Conservation (phyloP, 2,113 vertebrate species). For the Thymallus thymallus region DNA sequence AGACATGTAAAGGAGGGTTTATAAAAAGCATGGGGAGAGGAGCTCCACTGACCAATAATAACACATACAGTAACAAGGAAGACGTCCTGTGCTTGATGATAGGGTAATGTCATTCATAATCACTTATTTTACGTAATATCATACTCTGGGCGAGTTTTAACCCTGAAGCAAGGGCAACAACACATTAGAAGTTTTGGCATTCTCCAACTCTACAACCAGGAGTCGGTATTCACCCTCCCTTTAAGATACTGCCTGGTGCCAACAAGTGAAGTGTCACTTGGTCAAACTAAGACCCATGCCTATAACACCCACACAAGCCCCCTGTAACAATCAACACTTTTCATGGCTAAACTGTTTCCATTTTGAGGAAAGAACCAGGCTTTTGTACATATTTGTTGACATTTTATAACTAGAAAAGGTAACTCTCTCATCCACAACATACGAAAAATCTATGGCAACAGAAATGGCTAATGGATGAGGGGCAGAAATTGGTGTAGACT, state of each 20-base stretch:
- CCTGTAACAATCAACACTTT: background rate
- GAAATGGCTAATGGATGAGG: background rate
- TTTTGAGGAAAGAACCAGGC: background rate
- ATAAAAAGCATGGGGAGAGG: constrained; percentile 19
- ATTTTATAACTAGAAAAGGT: background rate
- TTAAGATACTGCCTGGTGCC: background rate
- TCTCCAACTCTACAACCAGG: background rate
- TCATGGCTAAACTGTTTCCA: background rate
- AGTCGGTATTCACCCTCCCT: background rate
- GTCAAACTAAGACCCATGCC: background rate
- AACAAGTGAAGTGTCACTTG: constrained; percentile 1
- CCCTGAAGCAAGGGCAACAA: background rate
- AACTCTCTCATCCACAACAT: background rate
- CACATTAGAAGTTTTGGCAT: background rate
- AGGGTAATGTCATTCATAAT: background rate
- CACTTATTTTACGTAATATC: background rate
- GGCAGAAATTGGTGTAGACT: too few species aligned
- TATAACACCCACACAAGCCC: background rate
- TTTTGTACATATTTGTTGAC: background rate
- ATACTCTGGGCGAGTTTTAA: background rate
- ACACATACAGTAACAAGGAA: background rate
- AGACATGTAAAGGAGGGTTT: constrained; percentile 48
- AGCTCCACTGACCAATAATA: background rate
- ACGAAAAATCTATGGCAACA: background rate
- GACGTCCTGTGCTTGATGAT: background rate